These are phyloP conservation scores for Cryptocephalus primarius DNA, from an alignment of 2,888 invertebrate genomes.

Conservation along the genomic window DNA sequence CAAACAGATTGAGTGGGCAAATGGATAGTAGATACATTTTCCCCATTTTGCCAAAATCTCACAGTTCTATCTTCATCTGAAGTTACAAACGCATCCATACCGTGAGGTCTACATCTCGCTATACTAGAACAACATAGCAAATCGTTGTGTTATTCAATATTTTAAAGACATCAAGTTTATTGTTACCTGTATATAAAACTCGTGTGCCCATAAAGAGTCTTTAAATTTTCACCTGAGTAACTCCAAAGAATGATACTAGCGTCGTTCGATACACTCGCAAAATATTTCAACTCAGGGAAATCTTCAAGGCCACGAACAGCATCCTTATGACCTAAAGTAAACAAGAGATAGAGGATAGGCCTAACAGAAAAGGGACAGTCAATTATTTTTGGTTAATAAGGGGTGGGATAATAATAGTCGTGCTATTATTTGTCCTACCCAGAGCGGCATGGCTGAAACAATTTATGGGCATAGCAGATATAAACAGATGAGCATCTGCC, in stretches of 20 bases:
- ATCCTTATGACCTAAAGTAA: constrained; percentile 67
- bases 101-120: constrained; percentile 43
- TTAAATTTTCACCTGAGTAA: constrained; percentile 63
- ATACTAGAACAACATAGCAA: constrained; percentile 35
- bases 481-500: too few species aligned
- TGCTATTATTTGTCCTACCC: too few species aligned
- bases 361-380: too few species aligned
- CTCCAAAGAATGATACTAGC: constrained; percentile 79
- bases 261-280: constrained; percentile 90
- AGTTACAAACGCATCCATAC: constrained; percentile 58
- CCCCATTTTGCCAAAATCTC: constrained; percentile 63
- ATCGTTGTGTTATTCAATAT: neutral
- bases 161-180: neutral
- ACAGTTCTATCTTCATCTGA: constrained; percentile 84
- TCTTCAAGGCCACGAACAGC: constrained; percentile 76
- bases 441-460: too few species aligned
- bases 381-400: too few species aligned
- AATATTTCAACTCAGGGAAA: constrained; percentile 53
- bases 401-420: too few species aligned
- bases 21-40: constrained; percentile 53
- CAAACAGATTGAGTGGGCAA: constrained; percentile 86
- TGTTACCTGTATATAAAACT: constrained; percentile 75
- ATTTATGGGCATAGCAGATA: too few species aligned
- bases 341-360: neutral
- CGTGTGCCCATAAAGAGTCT: constrained; percentile 69